Percentiles rank a stretch among this genome's conserved stretches.
phyloP scores from a whole-genome alignment of 37 sponge, comb jelly and placozoan species.

The Chondrosia reniformis region DNA sequence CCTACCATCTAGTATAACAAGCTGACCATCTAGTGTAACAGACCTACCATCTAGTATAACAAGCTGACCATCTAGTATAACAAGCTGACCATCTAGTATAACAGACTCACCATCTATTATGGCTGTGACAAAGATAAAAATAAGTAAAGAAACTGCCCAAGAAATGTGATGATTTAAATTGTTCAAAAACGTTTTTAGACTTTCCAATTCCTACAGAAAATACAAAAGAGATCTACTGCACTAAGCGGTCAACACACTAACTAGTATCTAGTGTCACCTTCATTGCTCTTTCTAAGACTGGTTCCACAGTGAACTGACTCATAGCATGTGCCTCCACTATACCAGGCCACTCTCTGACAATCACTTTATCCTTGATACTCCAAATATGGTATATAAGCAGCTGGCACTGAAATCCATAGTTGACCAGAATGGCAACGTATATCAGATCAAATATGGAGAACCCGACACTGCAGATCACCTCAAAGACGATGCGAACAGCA shows the following conservation, averaged over 20 bases:
- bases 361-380: constrained; percentile 40
- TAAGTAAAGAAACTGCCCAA: constrained; percentile 13
- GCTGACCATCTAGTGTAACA: too few species aligned
- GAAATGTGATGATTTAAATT: constrained; percentile 10
- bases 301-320: background rate
- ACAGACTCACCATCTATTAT: constrained; percentile 3
- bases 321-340: background rate
- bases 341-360: constrained; percentile 39
- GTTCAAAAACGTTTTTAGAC: background rate
- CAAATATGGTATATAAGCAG: constrained; percentile 66
- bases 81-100: too few species aligned
- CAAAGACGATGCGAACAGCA: background rate
- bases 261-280: background rate
- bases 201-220: constrained; percentile 9
- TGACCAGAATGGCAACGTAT: constrained; percentile 67
- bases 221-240: background rate
- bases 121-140: constrained; percentile 14
- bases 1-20: too few species aligned
- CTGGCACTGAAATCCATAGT: constrained; percentile 82
- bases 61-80: too few species aligned
- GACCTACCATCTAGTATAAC: too few species aligned
- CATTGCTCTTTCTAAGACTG: constrained; percentile 9
- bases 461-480: constrained; percentile 21
- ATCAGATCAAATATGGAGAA: constrained; percentile 66
- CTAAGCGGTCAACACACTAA: too few species aligned